These are phyloP conservation scores for Bubo scandiacus DNA, from an alignment of 2,113 vertebrate species.

Conservation along the genomic window DNA sequence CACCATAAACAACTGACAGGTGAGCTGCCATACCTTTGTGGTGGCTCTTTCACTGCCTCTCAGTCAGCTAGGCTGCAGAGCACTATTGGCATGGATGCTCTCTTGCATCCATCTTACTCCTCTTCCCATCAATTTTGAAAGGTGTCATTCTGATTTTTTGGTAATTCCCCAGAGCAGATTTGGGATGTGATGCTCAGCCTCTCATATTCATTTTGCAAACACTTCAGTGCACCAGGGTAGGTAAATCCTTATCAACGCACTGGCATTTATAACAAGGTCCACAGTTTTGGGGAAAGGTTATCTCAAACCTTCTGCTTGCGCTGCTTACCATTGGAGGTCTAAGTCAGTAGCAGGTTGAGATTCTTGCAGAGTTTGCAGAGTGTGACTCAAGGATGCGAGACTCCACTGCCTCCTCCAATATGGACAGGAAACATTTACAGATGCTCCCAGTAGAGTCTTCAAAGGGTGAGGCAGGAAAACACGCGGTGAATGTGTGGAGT, in stretches of 20 bases:
- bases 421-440: neutral
- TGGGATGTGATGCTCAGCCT: neutral
- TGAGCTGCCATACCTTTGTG: neutral
- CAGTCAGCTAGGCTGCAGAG: neutral
- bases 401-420: neutral
- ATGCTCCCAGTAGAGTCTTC: slow-evolving; percentile 4
- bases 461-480: slow-evolving; percentile 30
- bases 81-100: neutral
- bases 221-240: neutral
- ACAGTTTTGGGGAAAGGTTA: neutral
- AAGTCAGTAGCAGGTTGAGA: neutral
- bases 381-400: neutral
- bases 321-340: neutral
- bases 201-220: neutral
- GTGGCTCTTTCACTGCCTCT: neutral
- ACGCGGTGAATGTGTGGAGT: slow-evolving; percentile 3
- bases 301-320: neutral
- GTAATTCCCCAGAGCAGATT: neutral
- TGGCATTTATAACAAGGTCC: neutral
- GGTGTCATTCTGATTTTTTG: neutral
- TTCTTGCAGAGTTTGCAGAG: neutral
- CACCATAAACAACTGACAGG: neutral
- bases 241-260: neutral
- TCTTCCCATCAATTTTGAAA: neutral
- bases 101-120: neutral